Evolutionary conservation across 2,797 vertebrate species (phyloP).

Genomic region (Eulemur coronatus): DNA sequence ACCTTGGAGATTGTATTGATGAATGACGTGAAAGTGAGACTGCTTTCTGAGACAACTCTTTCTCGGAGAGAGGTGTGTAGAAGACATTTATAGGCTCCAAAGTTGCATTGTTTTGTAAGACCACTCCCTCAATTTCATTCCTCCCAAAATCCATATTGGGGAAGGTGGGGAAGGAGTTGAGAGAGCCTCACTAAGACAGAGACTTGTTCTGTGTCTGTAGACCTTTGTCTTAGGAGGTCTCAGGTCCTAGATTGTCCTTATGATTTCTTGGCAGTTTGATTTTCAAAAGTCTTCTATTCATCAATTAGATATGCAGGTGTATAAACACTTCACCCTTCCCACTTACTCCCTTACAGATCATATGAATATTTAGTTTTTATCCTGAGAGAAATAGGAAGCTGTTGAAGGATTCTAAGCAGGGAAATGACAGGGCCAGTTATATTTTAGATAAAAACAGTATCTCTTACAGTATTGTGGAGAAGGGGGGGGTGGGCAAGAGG

Average conservation of each 20-base stretch:
- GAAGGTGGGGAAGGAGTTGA: background rate
- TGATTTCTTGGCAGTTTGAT: background rate
- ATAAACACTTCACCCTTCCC: background rate
- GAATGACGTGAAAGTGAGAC: background rate
- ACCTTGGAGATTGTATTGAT: background rate
- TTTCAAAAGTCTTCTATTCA: background rate
- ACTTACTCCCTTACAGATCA: background rate
- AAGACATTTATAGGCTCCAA: background rate
- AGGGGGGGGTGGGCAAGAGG: background rate
- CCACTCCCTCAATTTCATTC: background rate
- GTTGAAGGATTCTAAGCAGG: background rate
- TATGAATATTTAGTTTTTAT: background rate
- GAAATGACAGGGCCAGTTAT: background rate
- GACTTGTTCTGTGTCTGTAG: background rate
- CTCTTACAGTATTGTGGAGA: background rate
- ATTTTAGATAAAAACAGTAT: background rate
- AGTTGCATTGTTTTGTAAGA: background rate
- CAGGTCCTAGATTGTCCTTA: background rate
- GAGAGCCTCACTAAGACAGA: background rate
- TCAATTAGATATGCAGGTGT: background rate
- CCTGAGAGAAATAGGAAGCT: conserved; percentile 15
- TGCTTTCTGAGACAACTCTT: background rate
- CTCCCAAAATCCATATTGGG: background rate
- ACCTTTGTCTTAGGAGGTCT: background rate
- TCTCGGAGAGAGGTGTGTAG: background rate